Evolutionary conservation across 2,113 vertebrate species (phyloP).

Genomic region (Onychostruthus taczanowskii): DNA sequence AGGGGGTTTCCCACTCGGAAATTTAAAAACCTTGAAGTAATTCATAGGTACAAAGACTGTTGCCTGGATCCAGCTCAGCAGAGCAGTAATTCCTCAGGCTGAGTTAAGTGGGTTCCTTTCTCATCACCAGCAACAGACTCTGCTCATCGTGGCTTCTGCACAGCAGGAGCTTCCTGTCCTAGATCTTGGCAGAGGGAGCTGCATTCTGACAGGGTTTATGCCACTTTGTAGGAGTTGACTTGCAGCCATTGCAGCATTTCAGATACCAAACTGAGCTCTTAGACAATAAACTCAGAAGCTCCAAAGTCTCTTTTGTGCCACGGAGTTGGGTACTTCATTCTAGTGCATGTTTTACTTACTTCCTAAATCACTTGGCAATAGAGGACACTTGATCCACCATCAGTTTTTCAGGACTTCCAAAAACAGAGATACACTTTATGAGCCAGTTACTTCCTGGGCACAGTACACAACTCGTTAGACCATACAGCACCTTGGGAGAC

Average conservation of each 20-base stretch:
- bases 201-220: not conserved
- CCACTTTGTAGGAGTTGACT: not conserved
- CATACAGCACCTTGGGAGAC: not conserved
- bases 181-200: not conserved
- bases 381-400: accelerated
- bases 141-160: not conserved
- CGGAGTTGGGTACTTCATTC: not conserved
- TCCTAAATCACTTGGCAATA: not conserved
- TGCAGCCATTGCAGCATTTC: not conserved
- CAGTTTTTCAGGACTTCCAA: not conserved
- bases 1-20: not conserved
- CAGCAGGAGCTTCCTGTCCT: slow-evolving; percentile 11
- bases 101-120: not conserved
- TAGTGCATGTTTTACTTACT: not conserved
- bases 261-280: not conserved
- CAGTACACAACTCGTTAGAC: not conserved
- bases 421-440: not conserved
- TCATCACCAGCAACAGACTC: not conserved
- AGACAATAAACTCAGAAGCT: not conserved
- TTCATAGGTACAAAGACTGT: not conserved
- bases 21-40: not conserved
- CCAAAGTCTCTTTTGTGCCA: not conserved
- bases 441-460: not conserved
- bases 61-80: not conserved
- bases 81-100: not conserved